Conservation (phyloP, 2,797 vertebrate species). For the Scolopax rusticola region DNA sequence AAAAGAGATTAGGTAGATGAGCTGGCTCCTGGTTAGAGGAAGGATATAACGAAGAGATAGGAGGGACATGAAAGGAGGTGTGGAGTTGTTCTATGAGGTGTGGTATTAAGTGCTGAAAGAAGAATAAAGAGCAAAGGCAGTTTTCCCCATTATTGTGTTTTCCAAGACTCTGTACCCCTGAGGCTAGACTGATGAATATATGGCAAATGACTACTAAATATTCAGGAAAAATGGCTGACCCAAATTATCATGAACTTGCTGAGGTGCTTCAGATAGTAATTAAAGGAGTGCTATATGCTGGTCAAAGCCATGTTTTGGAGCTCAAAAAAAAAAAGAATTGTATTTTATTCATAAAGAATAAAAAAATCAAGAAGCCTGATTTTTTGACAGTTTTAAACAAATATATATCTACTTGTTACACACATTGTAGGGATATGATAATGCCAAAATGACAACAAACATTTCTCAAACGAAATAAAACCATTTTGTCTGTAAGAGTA, state of each 20-base stretch:
- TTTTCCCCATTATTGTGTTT: slow-evolving; percentile 59
- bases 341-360: background rate
- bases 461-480: background rate
- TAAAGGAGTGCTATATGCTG: background rate
- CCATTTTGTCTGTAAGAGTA: background rate
- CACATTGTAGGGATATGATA: background rate
- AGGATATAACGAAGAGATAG: slow-evolving; percentile 60
- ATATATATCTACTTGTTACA: background rate
- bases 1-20: slow-evolving; percentile 63
- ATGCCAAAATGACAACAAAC: background rate
- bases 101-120: slow-evolving; percentile 63
- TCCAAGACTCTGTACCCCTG: slow-evolving; percentile 49
- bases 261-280: background rate
- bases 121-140: slow-evolving; percentile 58
- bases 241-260: slow-evolving; percentile 33
- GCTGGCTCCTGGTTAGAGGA: slow-evolving; percentile 59
- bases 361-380: background rate
- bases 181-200: slow-evolving; percentile 48
- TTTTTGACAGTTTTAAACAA: background rate
- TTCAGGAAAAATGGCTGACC: slow-evolving; percentile 38
- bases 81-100: slow-evolving; percentile 51
- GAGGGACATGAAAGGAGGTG: slow-evolving; percentile 63
- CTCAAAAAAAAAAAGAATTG: background rate
- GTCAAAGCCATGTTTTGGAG: background rate
- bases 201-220: slow-evolving; percentile 56